These are phyloP conservation scores for Tetramorium bicarinatum DNA, from an alignment of 2,888 invertebrate genomes.

Conservation along the genomic window DNA sequence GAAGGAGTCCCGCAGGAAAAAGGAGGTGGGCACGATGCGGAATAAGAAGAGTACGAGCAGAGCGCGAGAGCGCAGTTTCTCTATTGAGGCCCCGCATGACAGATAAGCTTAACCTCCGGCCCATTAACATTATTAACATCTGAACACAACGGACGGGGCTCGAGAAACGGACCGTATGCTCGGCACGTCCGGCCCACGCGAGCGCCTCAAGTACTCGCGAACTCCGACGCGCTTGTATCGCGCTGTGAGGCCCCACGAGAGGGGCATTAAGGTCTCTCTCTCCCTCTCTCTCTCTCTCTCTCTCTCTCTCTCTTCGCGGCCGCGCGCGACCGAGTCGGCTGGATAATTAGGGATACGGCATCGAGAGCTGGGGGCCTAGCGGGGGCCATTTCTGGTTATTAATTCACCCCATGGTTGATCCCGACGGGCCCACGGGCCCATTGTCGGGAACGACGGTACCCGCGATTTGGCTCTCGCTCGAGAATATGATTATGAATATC, in stretches of 20 bases:
- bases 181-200: constrained; percentile 76
- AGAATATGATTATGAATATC: constrained; percentile 73
- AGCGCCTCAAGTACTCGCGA: constrained; percentile 63
- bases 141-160: constrained; percentile 73
- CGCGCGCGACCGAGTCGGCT: constrained; percentile 68
- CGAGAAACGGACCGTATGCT: constrained; percentile 65
- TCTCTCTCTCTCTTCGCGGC: constrained; percentile 58
- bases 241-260: constrained; percentile 71
- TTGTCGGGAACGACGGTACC: constrained; percentile 60
- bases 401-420: constrained; percentile 70
- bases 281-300: constrained; percentile 61
- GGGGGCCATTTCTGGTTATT: constrained; percentile 72
- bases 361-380: constrained; percentile 66
- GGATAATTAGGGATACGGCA: constrained; percentile 78
- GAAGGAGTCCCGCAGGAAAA: constrained; percentile 58
- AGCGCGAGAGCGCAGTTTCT: constrained; percentile 71
- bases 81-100: constrained; percentile 81
- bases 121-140: constrained; percentile 83
- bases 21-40: constrained; percentile 68
- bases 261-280: constrained; percentile 68
- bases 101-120: constrained; percentile 83
- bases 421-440: constrained; percentile 54
- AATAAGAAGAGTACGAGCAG: constrained; percentile 62
- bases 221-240: constrained; percentile 65
- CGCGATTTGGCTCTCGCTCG: constrained; percentile 54